These are phyloP conservation scores for Todiramphus saurophagus DNA, from an alignment of 2,113 vertebrate species.

Conservation along the genomic window DNA sequence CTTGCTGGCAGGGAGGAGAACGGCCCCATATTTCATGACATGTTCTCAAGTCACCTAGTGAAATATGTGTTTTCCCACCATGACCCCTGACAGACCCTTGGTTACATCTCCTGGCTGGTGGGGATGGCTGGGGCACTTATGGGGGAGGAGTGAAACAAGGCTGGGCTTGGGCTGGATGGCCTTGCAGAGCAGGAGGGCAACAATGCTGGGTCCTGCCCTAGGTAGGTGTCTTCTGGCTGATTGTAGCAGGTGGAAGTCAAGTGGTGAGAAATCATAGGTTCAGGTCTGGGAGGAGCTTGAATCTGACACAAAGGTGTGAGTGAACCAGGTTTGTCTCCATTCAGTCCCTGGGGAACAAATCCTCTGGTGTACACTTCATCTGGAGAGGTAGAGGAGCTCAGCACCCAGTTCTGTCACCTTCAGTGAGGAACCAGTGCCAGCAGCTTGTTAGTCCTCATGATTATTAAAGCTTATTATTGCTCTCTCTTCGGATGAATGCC, in stretches of 20 bases:
- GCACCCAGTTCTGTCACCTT: background rate
- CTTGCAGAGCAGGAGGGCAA: fast-evolving
- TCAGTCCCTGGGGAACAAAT: background rate
- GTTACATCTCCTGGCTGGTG: fast-evolving
- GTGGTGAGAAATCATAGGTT: background rate
- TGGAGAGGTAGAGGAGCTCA: background rate
- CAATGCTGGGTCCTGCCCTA: fast-evolving
- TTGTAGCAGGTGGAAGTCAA: background rate
- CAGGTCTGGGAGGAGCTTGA: background rate
- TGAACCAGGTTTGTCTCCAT: background rate
- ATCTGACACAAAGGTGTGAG: fast-evolving
- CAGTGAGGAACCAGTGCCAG: background rate
- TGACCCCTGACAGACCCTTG: background rate
- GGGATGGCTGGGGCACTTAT: background rate
- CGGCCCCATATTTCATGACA: background rate
- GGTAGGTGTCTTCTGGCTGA: background rate
- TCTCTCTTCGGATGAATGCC: background rate
- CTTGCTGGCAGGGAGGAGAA: background rate
- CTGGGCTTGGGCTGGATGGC: background rate
- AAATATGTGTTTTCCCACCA: background rate
- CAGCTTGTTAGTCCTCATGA: background rate
- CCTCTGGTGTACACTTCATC: fast-evolving
- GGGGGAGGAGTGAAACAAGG: background rate
- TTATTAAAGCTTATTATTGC: background rate
- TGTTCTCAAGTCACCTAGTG: background rate